Evolutionary conservation across 2,888 invertebrate genomes (phyloP).

Genomic region (Abrostola triplasia): DNA sequence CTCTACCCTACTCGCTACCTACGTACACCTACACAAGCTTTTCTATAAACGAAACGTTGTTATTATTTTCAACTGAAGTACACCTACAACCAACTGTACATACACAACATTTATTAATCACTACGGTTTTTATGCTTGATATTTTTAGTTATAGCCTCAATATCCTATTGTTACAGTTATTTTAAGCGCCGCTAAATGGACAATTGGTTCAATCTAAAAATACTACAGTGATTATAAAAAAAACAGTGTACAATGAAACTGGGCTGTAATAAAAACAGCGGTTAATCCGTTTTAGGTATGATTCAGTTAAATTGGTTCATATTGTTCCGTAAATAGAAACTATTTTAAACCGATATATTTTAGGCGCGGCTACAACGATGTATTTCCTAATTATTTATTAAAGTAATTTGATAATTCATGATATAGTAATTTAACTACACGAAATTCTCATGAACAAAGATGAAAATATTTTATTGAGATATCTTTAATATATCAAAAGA

Average conservation of each 20-base stretch:
- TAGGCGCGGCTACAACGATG: not conserved
- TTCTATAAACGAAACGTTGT: conserved; percentile 10
- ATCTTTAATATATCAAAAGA: too few species aligned
- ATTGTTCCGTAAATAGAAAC: not conserved
- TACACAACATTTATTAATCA: conserved; percentile 6
- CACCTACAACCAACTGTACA: too few species aligned
- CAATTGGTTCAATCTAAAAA: conserved; percentile 40
- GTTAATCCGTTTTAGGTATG: conserved; percentile 2
- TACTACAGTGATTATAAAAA: conserved; percentile 26
- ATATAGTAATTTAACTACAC: too few species aligned
- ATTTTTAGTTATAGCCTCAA: conserved; percentile 28
- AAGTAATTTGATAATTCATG: not conserved
- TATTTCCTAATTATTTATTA: not conserved
- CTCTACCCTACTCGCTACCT: conserved; percentile 4
- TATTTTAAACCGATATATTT: not conserved
- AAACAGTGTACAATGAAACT: conserved; percentile 8
- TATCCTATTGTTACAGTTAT: conserved; percentile 35
- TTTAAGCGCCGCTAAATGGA: conserved; percentile 30
- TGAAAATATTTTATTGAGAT: too few species aligned
- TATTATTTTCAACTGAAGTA: conserved; percentile 21
- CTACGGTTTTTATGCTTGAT: conserved; percentile 20
- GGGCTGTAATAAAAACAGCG: conserved; percentile 13
- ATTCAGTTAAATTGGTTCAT: conserved; percentile 3
- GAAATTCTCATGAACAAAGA: too few species aligned
- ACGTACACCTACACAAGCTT: not conserved